A percentile compares a stretch with the other conserved stretches of the same genome.
Conservation (phyloP, 2,888 invertebrate genomes). For the Salticus scenicus region DNA sequence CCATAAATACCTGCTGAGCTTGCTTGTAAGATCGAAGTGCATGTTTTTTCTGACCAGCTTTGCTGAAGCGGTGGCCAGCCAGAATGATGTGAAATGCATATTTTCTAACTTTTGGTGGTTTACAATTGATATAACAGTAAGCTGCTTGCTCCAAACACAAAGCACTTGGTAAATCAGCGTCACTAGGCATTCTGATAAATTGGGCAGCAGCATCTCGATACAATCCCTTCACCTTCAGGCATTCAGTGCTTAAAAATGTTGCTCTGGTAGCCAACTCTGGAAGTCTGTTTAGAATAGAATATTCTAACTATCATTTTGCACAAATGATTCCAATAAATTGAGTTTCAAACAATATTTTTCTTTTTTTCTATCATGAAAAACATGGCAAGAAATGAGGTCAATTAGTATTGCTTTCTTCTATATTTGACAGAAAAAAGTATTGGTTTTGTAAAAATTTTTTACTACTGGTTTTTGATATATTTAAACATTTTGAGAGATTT, state of each 20-base stretch:
- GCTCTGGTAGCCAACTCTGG: slow-evolving; percentile 94
- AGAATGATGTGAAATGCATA: slow-evolving; percentile 97
- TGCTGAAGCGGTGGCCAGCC: slow-evolving; percentile 95
- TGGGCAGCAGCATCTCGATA: slow-evolving; percentile 96
- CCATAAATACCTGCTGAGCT: slow-evolving; percentile 84
- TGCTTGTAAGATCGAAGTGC: slow-evolving; percentile 93
- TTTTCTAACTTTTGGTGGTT: slow-evolving; percentile 83
- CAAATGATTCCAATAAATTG: neutral
- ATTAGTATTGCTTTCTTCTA: too few relatives aligned
- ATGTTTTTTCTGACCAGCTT: slow-evolving; percentile 93
- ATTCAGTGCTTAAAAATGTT: slow-evolving; percentile 90
- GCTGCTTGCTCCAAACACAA: slow-evolving; percentile 95
- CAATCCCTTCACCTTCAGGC: slow-evolving; percentile 85
- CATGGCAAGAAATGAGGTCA: too few relatives aligned
- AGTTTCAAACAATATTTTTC: too few relatives aligned
- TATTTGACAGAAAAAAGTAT: too few relatives aligned
- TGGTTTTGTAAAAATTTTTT: too few relatives aligned
- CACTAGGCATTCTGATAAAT: slow-evolving; percentile 94
- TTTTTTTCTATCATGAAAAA: too few relatives aligned
- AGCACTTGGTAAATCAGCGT: slow-evolving; percentile 96
- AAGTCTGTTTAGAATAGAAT: slow-evolving; percentile 80
- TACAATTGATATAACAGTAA: slow-evolving; percentile 86
- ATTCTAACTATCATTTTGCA: too few relatives aligned
- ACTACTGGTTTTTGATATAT: too few relatives aligned
- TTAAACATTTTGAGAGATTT: too few relatives aligned